These are phyloP conservation scores for Meliscaeva auricollis DNA, from an alignment of 2,888 invertebrate species.

Conservation along the genomic window DNA sequence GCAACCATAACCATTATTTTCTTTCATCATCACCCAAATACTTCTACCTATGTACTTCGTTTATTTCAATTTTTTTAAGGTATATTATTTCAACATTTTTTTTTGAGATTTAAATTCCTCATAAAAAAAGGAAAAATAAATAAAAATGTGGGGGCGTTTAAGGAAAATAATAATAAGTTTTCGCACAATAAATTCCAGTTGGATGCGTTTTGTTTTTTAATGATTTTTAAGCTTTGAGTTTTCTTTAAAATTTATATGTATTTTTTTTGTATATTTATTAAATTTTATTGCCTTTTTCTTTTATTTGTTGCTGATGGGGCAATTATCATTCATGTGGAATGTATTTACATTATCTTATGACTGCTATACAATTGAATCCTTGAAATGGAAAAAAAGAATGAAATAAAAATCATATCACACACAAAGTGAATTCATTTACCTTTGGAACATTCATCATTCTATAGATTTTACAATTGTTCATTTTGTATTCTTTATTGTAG, in stretches of 20 bases:
- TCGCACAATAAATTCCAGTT: constrained; percentile 74
- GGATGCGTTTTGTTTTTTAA: constrained; percentile 67
- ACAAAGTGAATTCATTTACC: constrained; percentile 18
- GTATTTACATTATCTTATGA: constrained; percentile 46
- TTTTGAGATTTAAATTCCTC: constrained; percentile 2
- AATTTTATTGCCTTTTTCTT: constrained; percentile 32
- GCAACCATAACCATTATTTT: neutral
- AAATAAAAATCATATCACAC: neutral
- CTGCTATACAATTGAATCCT: constrained; percentile 32
- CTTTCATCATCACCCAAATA: constrained; percentile 6
- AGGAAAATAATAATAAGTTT: constrained; percentile 53
- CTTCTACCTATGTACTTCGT: constrained; percentile 41
- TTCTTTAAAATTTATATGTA: constrained; percentile 37
- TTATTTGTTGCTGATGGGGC: constrained; percentile 5
- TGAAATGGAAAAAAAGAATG: neutral
- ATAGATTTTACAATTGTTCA: constrained; percentile 2
- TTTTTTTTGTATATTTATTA: constrained; percentile 19
- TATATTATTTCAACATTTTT: constrained; percentile 30
- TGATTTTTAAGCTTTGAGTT: constrained; percentile 49
- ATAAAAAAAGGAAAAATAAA: neutral
- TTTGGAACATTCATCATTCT: neutral
- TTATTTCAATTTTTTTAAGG: constrained; percentile 31
- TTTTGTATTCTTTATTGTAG: constrained; percentile 36
- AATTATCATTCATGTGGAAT: constrained; percentile 65
- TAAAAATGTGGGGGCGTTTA: constrained; percentile 37